Base-by-base conservation (phyloP, 2,888 invertebrate genomes). In the Amphiduros pacificus region DNA sequence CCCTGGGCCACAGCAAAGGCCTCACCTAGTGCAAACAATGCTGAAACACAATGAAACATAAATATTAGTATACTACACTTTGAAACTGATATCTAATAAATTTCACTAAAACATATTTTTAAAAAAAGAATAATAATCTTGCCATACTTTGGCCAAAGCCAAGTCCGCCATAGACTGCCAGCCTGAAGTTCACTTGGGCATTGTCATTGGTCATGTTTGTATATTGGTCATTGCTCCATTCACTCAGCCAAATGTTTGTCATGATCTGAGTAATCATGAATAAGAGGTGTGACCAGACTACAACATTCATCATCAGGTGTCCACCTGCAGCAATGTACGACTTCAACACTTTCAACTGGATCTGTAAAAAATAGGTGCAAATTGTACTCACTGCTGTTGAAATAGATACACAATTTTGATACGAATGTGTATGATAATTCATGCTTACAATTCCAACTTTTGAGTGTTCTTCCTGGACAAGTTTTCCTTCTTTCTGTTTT, bases 91-190 rank as follows among this genome's bases (percentile, higher is more conserved):
- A n/a, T n/a, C n/a, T n/a, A n/a, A n/a, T n/a, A n/a, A n/a, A n/a
- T n/a, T n/a, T n/a, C n/a, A n/a, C n/a, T n/a, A n/a, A n/a, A n/a
- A n/a, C n/a, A n/a, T n/a, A n/a, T n/a, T n/a, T n/a, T n/a, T n/a
- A n/a, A n/a, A n/a, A n/a, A n/a, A n/a, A n/a, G n/a, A n/a, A n/a
- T n/a, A n/a, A n/a, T n/a, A n/a, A n/a, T n/a, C n/a, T n/a, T n/a
- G n/a, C n/a, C n/a, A n/a, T 50, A 66, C 66, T 41, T 51, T 66
- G 64, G 9, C 62, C 17, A 20, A 31, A 48, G 6, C 63, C 69
- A 5, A 67, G 49, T 26, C 29, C 70, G 6, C 80, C 79, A 67
- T 85, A 85, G 40, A 83, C 76, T n/a, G 73, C 76, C 6, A 84
- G 70, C 11, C 81, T 71, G 5, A 70, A 11, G 64, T 76, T 61